These are phyloP conservation scores for Eriosoma lanigerum DNA, from an alignment of 1,140 invertebrate genomes.

Conservation along the genomic window DNA sequence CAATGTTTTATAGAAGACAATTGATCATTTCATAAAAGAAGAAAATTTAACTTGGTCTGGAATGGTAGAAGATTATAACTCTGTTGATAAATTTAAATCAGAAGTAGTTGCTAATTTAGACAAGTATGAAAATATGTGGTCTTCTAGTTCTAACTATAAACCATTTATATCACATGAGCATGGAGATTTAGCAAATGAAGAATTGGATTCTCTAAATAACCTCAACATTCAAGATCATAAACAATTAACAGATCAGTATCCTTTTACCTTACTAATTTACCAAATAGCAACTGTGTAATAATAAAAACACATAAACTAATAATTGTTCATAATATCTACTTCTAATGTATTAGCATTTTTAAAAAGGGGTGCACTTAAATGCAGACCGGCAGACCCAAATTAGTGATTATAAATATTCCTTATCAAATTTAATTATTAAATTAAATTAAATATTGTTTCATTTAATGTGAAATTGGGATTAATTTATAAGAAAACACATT, in stretches of 20 bases:
- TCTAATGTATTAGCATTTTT: background rate
- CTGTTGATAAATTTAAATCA: conserved; percentile 27
- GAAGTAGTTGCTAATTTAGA: conserved; percentile 21
- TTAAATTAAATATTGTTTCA: background rate
- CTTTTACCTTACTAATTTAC: conserved; percentile 2
- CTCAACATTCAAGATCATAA: conserved; percentile 4
- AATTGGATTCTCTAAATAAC: conserved; percentile 9
- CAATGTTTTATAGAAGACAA: conserved; percentile 4
- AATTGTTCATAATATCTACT: background rate
- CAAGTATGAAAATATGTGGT: conserved; percentile 17
- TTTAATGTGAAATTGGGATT: too few species aligned
- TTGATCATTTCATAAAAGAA: conserved; percentile 17
- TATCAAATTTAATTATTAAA: background rate
- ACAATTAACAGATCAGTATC: conserved; percentile 43
- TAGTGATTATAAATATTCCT: background rate
- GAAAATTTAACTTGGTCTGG: background rate
- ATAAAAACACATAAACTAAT: background rate
- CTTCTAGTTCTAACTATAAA: conserved; percentile 9
- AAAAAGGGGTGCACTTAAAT: background rate
- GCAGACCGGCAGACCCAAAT: background rate
- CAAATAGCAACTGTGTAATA: background rate
- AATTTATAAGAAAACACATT: too few species aligned
- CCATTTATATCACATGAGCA: conserved; percentile 7
- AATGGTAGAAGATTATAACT: conserved; percentile 42
- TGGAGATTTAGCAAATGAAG: background rate